Percentiles rank a stretch among this genome's conserved stretches.
Evolutionary conservation across 2,888 invertebrate species (phyloP).

Genomic region (Carpatolechia fugitivella): DNA sequence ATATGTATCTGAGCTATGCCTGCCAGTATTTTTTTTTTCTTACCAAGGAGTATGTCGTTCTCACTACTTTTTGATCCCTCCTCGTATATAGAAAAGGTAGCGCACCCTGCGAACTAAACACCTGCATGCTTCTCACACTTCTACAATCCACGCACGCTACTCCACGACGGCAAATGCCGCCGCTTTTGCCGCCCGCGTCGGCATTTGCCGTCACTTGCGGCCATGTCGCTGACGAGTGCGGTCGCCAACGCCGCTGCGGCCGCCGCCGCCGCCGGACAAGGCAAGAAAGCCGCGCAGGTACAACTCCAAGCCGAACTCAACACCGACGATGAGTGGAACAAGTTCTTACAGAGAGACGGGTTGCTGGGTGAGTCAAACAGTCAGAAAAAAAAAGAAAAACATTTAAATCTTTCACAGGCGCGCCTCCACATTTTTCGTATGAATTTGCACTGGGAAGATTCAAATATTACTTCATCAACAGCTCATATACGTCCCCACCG

Average conservation of each 20-base stretch:
- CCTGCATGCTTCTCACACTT: not conserved
- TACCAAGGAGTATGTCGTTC: no score
- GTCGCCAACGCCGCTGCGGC: slow-evolving; percentile 63
- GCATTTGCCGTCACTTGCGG: slow-evolving; percentile 34
- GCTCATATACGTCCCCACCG: no score
- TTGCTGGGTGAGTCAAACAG: slow-evolving; percentile 85
- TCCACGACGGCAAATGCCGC: slow-evolving; percentile 6
- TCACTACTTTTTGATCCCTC: no score
- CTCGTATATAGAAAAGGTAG: no score
- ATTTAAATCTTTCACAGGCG: no score
- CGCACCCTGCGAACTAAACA: no score
- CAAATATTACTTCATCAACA: no score
- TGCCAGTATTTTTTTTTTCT: no score
- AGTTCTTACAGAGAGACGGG: slow-evolving; percentile 86
- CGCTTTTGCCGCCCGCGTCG: slow-evolving; percentile 17
- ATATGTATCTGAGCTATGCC: no score
- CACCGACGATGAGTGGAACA: slow-evolving; percentile 91
- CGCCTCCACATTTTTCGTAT: no score
- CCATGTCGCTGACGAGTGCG: slow-evolving; percentile 66
- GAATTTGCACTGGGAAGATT: no score
- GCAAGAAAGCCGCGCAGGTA: slow-evolving; percentile 87
- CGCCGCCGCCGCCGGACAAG: slow-evolving; percentile 70
- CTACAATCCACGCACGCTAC: not conserved
- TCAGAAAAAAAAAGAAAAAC: no score
- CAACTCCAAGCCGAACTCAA: slow-evolving; percentile 89